Evolutionary conservation across 2,797 vertebrate species (phyloP), one percentile per base, ranked within the genome.

Genomic region (Vireo griseus): DNA sequence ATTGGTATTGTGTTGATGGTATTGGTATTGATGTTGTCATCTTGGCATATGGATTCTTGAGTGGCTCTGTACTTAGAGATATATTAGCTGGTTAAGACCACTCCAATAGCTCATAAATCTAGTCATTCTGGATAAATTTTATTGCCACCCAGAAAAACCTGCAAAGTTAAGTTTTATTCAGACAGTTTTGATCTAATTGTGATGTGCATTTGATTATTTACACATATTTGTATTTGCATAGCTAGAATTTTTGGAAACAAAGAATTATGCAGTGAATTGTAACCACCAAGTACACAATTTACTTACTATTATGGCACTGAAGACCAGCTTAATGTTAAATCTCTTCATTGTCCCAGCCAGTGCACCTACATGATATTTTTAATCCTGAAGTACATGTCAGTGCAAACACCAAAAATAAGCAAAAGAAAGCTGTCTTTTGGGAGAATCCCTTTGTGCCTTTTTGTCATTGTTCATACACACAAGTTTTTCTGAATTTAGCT

Each of bases 391-490:
- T 52, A 37, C 3, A 25, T 3, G 3, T 42, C n/a, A 74, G 12
- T n/a, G 11, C 8, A 67, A 86, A 57, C 5, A 57, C 4, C 15
- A 50, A 42, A 75, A 48, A 4, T 50, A 50, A 69, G 8, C 7
- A 37, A 69, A 62, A 80, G 2, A 29, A 61, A 31, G 1, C 5
- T 10, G 6, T 26, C 24, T 19, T 72, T 44, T n/a, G 2, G 3
- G 3, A 19, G 25, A 84, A 57, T 42, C 6, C 5, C 2, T 47
- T 45, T 29, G 9, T 31, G 25, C 4, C 15, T 51, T 58, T 71
- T n/a, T 18, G 3, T 50, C 55, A n/a, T 16, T 48, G 31, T 39
- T 10, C 6, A 4, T 16, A 21, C 1, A 3, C 9, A 35, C 3
- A 17, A 24, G 4, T 33, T 78, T 66, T 66, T 66, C 37, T 35